phyloP scores from a whole-genome alignment of 1,140 invertebrate genomes.

The Hyles euphorbiae region DNA sequence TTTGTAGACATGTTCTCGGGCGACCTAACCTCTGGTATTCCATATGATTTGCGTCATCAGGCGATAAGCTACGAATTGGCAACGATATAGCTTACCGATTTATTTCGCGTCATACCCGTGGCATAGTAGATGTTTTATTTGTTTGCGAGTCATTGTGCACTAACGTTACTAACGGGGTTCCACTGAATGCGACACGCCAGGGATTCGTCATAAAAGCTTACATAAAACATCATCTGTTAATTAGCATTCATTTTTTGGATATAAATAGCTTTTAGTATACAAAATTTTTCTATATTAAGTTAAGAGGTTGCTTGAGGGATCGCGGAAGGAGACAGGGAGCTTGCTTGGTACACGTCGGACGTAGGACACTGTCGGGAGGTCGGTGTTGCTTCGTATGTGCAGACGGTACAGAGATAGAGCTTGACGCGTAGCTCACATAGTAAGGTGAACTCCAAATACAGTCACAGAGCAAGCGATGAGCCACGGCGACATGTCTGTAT shows the following conservation, averaged over 20 bases:
- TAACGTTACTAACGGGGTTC: conserved; percentile 15
- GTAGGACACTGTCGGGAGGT: conserved; percentile 31
- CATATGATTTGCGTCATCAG: no score
- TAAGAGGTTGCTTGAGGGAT: conserved; percentile 1
- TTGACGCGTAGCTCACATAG: conserved; percentile 47
- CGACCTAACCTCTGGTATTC: no score
- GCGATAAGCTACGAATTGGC: conserved; percentile 16
- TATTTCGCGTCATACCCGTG: conserved; percentile 12
- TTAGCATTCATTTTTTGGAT: conserved; percentile 20
- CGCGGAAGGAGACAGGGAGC: conserved; percentile 10
- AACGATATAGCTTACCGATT: conserved; percentile 32
- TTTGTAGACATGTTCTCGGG: no score
- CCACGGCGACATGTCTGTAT: conserved; percentile 45
- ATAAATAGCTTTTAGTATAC: conserved; percentile 30
- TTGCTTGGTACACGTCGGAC: conserved; percentile 28
- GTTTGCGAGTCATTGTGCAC: conserved; percentile 62
- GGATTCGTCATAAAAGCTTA: conserved; percentile 26
- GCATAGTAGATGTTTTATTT: conserved; percentile 30
- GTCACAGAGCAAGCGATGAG: conserved; percentile 40
- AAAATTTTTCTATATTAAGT: conserved; percentile 15
- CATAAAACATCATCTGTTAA: conserved; percentile 11
- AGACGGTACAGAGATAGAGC: conserved; percentile 37
- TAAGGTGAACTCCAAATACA: conserved; percentile 39
- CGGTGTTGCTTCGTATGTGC: conserved; percentile 57
- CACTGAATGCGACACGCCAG: conserved; percentile 23